Percentiles rank a stretch among this genome's conserved stretches.
phyloP scores from a whole-genome alignment of 2,888 invertebrate genomes.

The Pammene aurita region DNA sequence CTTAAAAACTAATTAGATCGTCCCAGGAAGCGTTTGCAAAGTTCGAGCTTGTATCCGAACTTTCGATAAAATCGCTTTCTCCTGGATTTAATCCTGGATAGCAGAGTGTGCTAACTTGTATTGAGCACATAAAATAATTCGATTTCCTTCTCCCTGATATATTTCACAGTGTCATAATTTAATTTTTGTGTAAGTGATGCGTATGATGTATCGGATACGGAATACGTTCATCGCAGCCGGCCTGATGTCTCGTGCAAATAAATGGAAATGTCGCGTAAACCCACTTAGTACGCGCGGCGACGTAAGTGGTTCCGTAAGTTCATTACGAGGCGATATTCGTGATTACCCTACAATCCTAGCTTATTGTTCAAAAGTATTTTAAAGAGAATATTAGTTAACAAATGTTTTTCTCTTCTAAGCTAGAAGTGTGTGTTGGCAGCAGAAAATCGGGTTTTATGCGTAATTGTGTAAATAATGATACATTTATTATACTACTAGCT shows the following conservation, averaged over 20 bases:
- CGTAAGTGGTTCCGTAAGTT: slow-evolving; percentile 38
- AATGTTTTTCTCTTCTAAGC: no score
- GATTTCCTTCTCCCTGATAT: background rate
- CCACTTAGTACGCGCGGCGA: slow-evolving; percentile 25
- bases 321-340: slow-evolving; percentile 32
- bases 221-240: slow-evolving; percentile 29
- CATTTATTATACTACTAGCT: no score
- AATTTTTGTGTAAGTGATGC: slow-evolving; percentile 1
- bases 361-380: background rate
- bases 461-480: no score
- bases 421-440: no score
- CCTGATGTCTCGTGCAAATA: slow-evolving; percentile 24
- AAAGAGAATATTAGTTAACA: background rate
- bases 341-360: slow-evolving; percentile 17
- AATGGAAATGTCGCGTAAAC: slow-evolving; percentile 22
- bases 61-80: slow-evolving; percentile 12
- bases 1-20: slow-evolving; percentile 21
- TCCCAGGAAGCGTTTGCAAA: slow-evolving; percentile 5
- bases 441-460: no score
- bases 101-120: no score
- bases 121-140: no score
- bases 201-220: background rate
- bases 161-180: background rate
- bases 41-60: slow-evolving; percentile 3
- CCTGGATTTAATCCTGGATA: no score